phyloP scores from a whole-genome alignment of 2,797 vertebrate species.

The Oryzias sinensis region DNA sequence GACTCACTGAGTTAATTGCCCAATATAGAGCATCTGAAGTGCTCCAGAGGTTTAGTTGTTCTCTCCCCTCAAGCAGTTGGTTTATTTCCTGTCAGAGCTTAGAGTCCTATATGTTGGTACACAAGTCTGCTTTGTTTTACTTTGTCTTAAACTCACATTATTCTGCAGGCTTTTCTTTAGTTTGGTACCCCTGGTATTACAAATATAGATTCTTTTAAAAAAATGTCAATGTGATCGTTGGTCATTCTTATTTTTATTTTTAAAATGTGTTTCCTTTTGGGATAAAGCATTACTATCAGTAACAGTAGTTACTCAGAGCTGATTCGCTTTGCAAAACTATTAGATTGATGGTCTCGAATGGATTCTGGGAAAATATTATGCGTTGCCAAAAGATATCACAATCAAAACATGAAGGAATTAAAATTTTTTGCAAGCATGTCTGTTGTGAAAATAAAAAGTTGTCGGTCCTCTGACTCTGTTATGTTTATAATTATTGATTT shows the following conservation, averaged over 20 bases:
- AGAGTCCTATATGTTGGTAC: slow-evolving; percentile 53
- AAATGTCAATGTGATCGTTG: too few relatives aligned
- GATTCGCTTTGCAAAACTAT: slow-evolving; percentile 55
- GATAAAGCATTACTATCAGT: too few relatives aligned
- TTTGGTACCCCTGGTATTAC: too few relatives aligned
- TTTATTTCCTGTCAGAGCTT: slow-evolving; percentile 72
- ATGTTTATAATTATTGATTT: slow-evolving; percentile 9
- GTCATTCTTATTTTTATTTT: too few relatives aligned
- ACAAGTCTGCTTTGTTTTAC: slow-evolving; percentile 20
- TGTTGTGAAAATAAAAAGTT: background rate
- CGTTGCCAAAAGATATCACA: slow-evolving; percentile 1
- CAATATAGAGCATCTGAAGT: slow-evolving; percentile 82
- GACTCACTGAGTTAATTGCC: slow-evolving; percentile 82
- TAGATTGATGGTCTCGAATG: slow-evolving; percentile 21
- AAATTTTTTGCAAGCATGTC: background rate
- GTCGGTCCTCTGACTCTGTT: background rate
- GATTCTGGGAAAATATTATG: slow-evolving; percentile 23
- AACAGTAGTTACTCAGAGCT: slow-evolving; percentile 2
- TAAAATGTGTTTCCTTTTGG: too few relatives aligned
- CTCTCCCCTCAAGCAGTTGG: slow-evolving; percentile 74
- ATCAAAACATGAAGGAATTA: background rate
- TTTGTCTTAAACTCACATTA: too few relatives aligned
- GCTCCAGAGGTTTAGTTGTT: slow-evolving; percentile 78
- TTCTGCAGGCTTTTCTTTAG: too few relatives aligned
- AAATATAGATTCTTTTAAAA: too few relatives aligned